Evolutionary conservation across 1,140 invertebrate species (phyloP).

Genomic region (Micrasema minimum): DNA sequence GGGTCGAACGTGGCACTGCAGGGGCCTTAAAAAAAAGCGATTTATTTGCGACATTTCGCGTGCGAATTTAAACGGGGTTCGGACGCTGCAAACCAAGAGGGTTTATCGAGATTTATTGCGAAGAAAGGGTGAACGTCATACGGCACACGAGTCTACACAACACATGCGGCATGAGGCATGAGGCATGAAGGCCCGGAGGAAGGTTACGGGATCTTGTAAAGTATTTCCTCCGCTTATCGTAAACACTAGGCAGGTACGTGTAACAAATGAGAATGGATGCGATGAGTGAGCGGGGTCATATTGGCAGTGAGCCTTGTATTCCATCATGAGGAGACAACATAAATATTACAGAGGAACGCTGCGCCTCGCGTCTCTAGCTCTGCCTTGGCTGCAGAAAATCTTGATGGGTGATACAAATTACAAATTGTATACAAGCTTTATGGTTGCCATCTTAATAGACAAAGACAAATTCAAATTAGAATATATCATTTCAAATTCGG

Average conservation of each 20-base stretch:
- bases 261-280: background rate
- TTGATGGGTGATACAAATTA: too few species aligned
- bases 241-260: background rate
- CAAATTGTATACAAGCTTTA: too few species aligned
- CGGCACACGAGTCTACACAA: too few species aligned
- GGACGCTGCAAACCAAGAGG: constrained; percentile 32
- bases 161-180: too few species aligned
- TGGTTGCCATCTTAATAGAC: too few species aligned
- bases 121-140: background rate
- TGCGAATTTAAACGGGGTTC: constrained; percentile 35
- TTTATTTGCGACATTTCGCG: constrained; percentile 35
- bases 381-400: too few species aligned
- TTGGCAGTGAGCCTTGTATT: background rate
- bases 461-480: too few species aligned
- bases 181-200: too few species aligned
- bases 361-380: too few species aligned
- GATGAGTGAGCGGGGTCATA: constrained; percentile 9
- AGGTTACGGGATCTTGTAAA: too few species aligned
- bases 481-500: too few species aligned
- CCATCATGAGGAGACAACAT: background rate
- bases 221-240: background rate
- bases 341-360: background rate
- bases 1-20: constrained; percentile 9
- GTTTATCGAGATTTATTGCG: constrained; percentile 40
- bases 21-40: constrained; percentile 24